phyloP scores from a whole-genome alignment of 2,797 vertebrate genomes.

The Coranthus polyacanthus region DNA sequence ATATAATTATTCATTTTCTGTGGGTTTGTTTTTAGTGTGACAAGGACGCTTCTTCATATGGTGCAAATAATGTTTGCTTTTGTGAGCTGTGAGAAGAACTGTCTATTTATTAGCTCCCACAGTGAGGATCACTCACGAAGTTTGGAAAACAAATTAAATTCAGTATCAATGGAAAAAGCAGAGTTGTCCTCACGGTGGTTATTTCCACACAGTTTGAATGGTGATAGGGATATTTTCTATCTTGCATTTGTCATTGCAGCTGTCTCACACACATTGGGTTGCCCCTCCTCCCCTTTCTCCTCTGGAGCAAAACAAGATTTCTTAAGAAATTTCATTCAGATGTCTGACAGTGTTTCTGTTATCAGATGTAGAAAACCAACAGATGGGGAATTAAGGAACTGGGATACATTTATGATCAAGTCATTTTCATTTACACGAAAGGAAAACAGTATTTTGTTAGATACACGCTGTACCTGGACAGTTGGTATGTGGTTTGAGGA shows the following conservation, averaged over 20 bases:
- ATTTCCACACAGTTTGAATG: conserved; percentile 40
- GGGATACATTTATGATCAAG: conserved; percentile 31
- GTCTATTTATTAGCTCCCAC: conserved; percentile 16
- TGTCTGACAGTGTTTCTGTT: conserved; percentile 40
- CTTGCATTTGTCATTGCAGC: conserved; percentile 54
- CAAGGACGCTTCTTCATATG: background rate
- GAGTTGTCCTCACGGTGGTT: conserved; percentile 13
- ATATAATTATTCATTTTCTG: background rate
- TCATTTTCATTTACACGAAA: conserved; percentile 34
- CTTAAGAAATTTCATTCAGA: conserved; percentile 21
- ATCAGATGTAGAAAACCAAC: conserved; percentile 40
- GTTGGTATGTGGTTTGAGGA: conserved; percentile 55
- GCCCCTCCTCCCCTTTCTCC: background rate
- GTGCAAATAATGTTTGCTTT: too few species aligned
- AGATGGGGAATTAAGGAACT: conserved; percentile 26
- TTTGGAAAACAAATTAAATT: conserved; percentile 25
- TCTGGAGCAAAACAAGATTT: conserved; percentile 36
- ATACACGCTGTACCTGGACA: conserved; percentile 64
- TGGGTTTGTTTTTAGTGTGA: background rate
- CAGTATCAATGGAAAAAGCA: conserved; percentile 28
- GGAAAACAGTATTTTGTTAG: conserved; percentile 30
- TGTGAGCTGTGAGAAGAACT: background rate
- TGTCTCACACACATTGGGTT: conserved; percentile 29
- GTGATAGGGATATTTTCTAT: conserved; percentile 53
- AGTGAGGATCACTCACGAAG: conserved; percentile 15